Evolutionary conservation across 2,797 vertebrate genomes (phyloP).

Genomic region (Naso thynnoides): DNA sequence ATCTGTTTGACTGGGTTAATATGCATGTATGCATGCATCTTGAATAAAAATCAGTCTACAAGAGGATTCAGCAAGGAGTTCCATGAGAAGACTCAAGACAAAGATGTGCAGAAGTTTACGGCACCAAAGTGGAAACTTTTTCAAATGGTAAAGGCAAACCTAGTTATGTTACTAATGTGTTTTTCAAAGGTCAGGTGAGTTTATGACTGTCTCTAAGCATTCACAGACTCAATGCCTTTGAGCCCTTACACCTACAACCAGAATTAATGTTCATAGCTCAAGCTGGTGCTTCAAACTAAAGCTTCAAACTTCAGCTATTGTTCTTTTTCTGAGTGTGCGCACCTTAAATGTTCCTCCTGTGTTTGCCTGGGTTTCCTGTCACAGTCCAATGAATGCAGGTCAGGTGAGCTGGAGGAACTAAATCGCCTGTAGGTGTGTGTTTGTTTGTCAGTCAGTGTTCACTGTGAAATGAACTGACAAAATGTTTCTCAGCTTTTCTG

Average conservation of each 20-base stretch:
- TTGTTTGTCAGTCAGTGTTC: constrained; percentile 30
- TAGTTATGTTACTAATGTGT: neutral
- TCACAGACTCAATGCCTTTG: neutral
- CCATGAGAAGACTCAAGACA: neutral
- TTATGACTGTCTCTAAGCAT: neutral
- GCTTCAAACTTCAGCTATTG: neutral
- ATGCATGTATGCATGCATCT: neutral
- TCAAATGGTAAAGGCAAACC: neutral
- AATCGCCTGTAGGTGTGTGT: constrained; percentile 33
- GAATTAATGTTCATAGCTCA: neutral
- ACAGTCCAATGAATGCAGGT: constrained; percentile 18
- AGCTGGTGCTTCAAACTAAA: constrained; percentile 5
- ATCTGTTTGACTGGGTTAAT: neutral
- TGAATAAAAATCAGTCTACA: neutral
- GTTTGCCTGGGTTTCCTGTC: constrained; percentile 17
- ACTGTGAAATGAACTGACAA: constrained; percentile 28
- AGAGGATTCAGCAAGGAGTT: neutral
- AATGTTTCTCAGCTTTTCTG: constrained; percentile 10
- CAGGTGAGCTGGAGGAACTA: constrained; percentile 14
- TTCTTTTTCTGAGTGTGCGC: neutral
- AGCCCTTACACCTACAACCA: neutral
- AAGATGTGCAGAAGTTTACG: neutral
- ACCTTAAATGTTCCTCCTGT: neutral
- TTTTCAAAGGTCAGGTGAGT: neutral
- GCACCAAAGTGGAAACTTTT: neutral